phyloP scores from a whole-genome alignment of 2,888 invertebrate species.

The Sisyra terminalis region DNA sequence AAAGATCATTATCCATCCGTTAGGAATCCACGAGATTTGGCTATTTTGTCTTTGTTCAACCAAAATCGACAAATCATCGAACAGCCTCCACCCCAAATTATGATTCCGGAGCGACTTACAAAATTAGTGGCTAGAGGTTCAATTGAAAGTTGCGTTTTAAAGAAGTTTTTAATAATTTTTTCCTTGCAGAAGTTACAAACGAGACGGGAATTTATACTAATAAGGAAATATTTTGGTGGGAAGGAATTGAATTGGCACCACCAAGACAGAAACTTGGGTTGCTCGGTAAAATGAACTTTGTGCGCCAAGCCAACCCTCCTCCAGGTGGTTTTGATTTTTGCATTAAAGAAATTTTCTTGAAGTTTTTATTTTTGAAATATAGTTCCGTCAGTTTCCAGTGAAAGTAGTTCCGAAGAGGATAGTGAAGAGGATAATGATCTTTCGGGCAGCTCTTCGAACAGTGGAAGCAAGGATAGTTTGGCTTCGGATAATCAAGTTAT shows the following conservation, averaged over 20 bases:
- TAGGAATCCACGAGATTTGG: conserved; percentile 45
- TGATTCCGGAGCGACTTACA: conserved; percentile 51
- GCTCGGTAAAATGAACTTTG: conserved; percentile 36
- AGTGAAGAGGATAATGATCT: too few species aligned
- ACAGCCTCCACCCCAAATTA: conserved; percentile 45
- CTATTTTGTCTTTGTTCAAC: conserved; percentile 41
- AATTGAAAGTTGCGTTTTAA: not conserved
- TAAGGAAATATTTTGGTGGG: conserved; percentile 58
- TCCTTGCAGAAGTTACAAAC: conserved; percentile 15
- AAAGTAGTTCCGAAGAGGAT: too few species aligned
- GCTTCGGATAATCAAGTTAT: too few species aligned
- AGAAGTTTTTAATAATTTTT: too few species aligned
- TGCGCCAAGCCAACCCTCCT: conserved; percentile 9
- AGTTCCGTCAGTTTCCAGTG: too few species aligned
- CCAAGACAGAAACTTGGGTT: conserved; percentile 44
- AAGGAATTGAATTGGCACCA: conserved; percentile 47
- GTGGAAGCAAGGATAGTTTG: too few species aligned
- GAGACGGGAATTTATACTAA: not conserved
- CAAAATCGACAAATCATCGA: conserved; percentile 40
- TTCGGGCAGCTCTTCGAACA: too few species aligned
- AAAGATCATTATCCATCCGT: conserved; percentile 53
- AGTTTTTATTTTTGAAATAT: too few species aligned
- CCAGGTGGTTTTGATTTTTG: conserved; percentile 1
- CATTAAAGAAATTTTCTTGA: too few species aligned
- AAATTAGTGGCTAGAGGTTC: conserved; percentile 43